These are phyloP conservation scores for Eupithecia dodoneata DNA, from an alignment of 2,888 invertebrate genomes.

Conservation along the genomic window DNA sequence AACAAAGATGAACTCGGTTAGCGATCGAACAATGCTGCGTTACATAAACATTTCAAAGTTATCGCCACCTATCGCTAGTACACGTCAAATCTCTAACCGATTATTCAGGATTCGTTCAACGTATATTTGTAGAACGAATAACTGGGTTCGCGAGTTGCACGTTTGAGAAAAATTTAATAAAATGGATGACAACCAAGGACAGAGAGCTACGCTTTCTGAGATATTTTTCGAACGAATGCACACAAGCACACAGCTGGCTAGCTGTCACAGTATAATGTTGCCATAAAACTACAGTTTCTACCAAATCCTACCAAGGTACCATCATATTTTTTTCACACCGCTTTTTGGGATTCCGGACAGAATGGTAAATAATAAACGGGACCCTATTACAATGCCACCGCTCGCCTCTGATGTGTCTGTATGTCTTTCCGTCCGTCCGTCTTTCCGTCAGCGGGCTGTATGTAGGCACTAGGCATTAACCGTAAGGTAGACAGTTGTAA, in stretches of 20 bases:
- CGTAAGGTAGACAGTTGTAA: no score
- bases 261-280: slow-evolving; percentile 71
- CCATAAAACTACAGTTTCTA: slow-evolving; percentile 56
- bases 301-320: slow-evolving; percentile 42
- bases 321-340: not conserved
- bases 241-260: slow-evolving; percentile 74
- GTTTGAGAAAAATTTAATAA: slow-evolving; percentile 68
- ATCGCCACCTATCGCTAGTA: slow-evolving; percentile 63
- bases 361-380: no score
- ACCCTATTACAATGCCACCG: no score
- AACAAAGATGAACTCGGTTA: slow-evolving; percentile 77
- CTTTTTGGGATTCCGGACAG: not conserved
- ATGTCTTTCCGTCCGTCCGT: no score
- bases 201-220: slow-evolving; percentile 66
- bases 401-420: no score
- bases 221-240: slow-evolving; percentile 68
- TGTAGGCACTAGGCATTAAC: no score
- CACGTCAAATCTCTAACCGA: slow-evolving; percentile 31
- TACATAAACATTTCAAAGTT: slow-evolving; percentile 81
- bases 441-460: no score
- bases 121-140: slow-evolving; percentile 35
- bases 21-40: slow-evolving; percentile 74
- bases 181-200: slow-evolving; percentile 82
- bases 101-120: slow-evolving; percentile 33
- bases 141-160: slow-evolving; percentile 57